A percentile compares a stretch with the other conserved stretches of the same genome.
phyloP scores from a whole-genome alignment of 2,113 vertebrate species.

The Pterocles gutturalis region DNA sequence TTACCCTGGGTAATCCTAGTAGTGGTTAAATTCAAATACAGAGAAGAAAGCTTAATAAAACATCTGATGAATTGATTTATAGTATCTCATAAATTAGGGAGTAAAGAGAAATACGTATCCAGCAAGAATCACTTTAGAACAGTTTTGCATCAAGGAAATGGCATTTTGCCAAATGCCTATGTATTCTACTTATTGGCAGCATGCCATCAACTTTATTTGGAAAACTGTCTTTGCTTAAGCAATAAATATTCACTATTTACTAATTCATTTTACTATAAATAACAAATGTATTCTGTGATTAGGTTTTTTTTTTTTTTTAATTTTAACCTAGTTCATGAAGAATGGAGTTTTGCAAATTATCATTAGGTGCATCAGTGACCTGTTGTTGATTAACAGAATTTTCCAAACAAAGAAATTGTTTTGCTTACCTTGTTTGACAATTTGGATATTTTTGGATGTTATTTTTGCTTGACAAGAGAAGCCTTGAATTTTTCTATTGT shows the following conservation, averaged over 20 bases:
- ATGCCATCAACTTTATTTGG: constrained; percentile 35
- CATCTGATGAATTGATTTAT: constrained; percentile 11
- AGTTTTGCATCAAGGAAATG: constrained; percentile 39
- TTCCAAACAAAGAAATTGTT: constrained; percentile 3
- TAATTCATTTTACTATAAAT: constrained; percentile 60
- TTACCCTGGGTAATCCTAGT: neutral
- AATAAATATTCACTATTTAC: constrained; percentile 53
- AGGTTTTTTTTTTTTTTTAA: neutral
- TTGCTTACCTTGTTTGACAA: neutral
- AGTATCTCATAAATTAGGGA: constrained; percentile 31
- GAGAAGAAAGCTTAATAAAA: constrained; percentile 35
- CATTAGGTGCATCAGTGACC: neutral
- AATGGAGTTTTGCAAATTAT: neutral
- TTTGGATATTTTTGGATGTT: neutral
- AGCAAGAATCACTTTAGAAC: constrained; percentile 17
- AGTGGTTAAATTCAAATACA: constrained; percentile 20
- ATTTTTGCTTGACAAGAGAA: constrained; percentile 12
- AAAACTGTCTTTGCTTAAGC: constrained; percentile 47
- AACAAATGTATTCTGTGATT: constrained; percentile 20
- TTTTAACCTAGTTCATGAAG: neutral
- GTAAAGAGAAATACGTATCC: constrained; percentile 10
- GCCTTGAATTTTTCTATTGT: constrained; percentile 6
- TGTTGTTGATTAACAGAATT: constrained; percentile 23
- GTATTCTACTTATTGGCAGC: constrained; percentile 25
- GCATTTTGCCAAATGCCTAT: constrained; percentile 43